A percentile compares a stretch with the other conserved stretches of the same genome.
Conservation (phyloP, 2,888 invertebrate genomes). For the Ashinkailepas kermadecensis region DNA sequence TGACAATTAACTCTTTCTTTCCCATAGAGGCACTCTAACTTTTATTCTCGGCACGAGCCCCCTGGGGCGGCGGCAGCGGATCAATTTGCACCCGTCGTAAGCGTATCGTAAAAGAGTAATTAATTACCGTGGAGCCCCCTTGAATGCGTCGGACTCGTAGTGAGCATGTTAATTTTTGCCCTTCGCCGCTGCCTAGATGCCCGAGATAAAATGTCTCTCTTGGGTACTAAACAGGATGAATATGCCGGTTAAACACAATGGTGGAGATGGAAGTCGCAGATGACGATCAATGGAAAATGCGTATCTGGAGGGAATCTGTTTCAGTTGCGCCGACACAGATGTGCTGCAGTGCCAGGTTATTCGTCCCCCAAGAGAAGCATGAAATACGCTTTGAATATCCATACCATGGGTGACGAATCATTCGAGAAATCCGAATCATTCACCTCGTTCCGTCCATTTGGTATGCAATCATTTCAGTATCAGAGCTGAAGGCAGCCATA, state of each 20-base stretch:
- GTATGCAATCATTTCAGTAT: too few species aligned
- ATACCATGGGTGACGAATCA: too few species aligned
- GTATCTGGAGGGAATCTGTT: neutral
- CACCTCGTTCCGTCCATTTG: too few species aligned
- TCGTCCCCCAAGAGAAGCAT: neutral
- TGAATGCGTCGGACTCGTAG: neutral
- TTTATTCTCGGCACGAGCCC: slow-evolving; percentile 3
- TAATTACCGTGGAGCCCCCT: slow-evolving; percentile 12
- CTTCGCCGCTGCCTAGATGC: neutral
- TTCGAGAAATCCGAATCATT: too few species aligned
- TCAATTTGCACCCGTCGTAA: slow-evolving; percentile 21
- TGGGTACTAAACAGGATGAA: slow-evolving; percentile 5
- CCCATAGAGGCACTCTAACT: slow-evolving; percentile 10
- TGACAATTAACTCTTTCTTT: slow-evolving; percentile 21
- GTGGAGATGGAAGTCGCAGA: slow-evolving; percentile 1
- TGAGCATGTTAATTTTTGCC: slow-evolving; percentile 15
- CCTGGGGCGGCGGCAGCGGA: neutral
- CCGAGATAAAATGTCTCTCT: slow-evolving; percentile 3
- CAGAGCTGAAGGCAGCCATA: too few species aligned
- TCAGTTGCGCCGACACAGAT: neutral
- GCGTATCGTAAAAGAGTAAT: slow-evolving; percentile 23
- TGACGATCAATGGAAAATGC: neutral
- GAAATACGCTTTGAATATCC: neutral
- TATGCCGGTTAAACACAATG: slow-evolving; percentile 17
- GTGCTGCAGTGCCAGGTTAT: neutral